These are phyloP conservation scores for Dascillus cervinus DNA, from an alignment of 2,888 invertebrate species.

Conservation along the genomic window DNA sequence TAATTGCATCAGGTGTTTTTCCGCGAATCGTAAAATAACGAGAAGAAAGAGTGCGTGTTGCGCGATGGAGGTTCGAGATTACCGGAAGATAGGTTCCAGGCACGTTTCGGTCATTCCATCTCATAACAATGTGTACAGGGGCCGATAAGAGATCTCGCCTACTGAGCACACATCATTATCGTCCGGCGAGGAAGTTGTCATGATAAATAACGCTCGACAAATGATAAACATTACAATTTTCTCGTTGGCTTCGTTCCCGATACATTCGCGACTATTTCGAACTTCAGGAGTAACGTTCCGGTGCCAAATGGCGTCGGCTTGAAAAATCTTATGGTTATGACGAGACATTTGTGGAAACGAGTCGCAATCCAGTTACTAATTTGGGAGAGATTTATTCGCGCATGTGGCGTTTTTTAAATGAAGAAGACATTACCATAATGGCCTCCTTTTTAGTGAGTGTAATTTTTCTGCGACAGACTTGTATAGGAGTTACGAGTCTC, in stretches of 20 bases:
- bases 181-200: slow-evolving; percentile 15
- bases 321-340: slow-evolving; percentile 25
- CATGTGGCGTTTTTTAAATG: too few relatives aligned
- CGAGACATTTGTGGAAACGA: slow-evolving; percentile 25
- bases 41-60: slow-evolving; percentile 15
- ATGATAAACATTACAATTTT: slow-evolving; percentile 31
- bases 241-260: slow-evolving; percentile 27
- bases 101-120: slow-evolving; percentile 29
- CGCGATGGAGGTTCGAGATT: slow-evolving; percentile 11
- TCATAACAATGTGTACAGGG: slow-evolving; percentile 22
- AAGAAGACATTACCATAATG: too few relatives aligned
- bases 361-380: slow-evolving; percentile 25
- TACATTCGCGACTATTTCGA: slow-evolving; percentile 17
- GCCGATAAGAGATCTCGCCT: slow-evolving; percentile 25
- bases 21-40: slow-evolving; percentile 18
- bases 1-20: slow-evolving; percentile 16
- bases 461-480: neutral
- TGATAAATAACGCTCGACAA: slow-evolving; percentile 25
- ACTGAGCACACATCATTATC: slow-evolving; percentile 27
- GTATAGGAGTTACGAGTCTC: slow-evolving; percentile 1
- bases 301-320: slow-evolving; percentile 27
- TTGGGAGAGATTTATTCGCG: too few relatives aligned
- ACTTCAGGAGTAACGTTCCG: slow-evolving; percentile 11
- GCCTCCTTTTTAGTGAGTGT: too few relatives aligned
- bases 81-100: slow-evolving; percentile 17